phyloP scores from a whole-genome alignment of 2,797 vertebrate species.

The Lates japonicus region DNA sequence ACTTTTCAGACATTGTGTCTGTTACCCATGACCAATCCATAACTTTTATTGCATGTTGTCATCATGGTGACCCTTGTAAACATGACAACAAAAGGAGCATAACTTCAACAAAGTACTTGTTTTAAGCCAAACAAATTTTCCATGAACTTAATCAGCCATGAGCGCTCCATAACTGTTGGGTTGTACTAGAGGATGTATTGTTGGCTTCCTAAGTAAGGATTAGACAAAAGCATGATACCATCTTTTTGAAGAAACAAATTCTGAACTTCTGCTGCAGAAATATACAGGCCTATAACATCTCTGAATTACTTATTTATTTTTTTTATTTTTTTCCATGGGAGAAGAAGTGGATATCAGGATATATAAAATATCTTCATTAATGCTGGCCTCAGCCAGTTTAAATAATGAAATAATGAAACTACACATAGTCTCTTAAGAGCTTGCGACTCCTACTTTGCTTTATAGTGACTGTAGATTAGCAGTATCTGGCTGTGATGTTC shows the following conservation, averaged over 20 bases:
- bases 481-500: slow-evolving; percentile 9
- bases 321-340: neutral
- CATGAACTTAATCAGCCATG: neutral
- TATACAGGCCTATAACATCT: no score
- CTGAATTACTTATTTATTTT: no score
- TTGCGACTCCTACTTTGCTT: neutral
- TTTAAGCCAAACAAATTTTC: no score
- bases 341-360: neutral
- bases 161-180: no score
- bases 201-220: neutral
- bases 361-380: neutral
- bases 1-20: neutral
- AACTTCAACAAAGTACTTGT: no score
- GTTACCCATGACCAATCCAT: neutral
- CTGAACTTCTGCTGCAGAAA: no score
- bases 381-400: neutral
- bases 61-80: neutral
- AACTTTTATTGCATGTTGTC: neutral
- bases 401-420: neutral
- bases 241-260: neutral
- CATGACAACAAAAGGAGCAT: no score
- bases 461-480: slow-evolving; percentile 14
- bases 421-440: neutral
- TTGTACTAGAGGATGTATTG: neutral
- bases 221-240: neutral